These are phyloP conservation scores for Psix sp. DNA, from an alignment of 1,140 invertebrate genomes.

Conservation along the genomic window DNA sequence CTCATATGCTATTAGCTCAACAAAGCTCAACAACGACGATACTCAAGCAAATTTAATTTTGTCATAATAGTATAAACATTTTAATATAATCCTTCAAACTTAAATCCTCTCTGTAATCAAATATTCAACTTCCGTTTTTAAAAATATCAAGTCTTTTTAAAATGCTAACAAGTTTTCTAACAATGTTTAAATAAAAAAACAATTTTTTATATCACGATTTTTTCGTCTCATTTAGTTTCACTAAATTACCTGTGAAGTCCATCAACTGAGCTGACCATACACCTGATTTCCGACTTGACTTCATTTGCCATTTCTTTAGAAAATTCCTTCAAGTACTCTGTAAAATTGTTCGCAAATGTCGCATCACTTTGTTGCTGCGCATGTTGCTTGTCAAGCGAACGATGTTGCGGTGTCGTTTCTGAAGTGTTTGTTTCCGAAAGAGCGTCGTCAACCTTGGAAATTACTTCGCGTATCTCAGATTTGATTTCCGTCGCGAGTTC, in stretches of 20 bases:
- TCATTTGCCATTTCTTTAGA: slow-evolving; percentile 87
- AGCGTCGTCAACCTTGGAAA: slow-evolving; percentile 86
- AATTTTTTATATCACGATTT: no score
- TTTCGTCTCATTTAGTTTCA: no score
- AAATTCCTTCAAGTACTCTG: slow-evolving; percentile 85
- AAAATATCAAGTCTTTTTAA: no score
- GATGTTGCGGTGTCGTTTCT: slow-evolving; percentile 70
- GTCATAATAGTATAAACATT: no score
- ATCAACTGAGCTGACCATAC: slow-evolving; percentile 83
- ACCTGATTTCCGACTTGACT: slow-evolving; percentile 85
- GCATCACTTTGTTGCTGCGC: slow-evolving; percentile 78
- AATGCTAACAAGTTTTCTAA: no score
- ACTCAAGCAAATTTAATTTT: no score
- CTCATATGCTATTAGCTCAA: no score
- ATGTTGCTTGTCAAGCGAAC: slow-evolving; percentile 59
- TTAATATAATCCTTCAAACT: no score
- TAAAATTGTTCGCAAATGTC: slow-evolving; percentile 84
- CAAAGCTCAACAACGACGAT: no score
- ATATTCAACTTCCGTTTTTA: no score
- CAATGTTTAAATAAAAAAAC: no score
- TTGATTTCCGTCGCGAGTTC: slow-evolving; percentile 88
- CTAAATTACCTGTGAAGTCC: slow-evolving; percentile 78
- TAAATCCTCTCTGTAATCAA: no score
- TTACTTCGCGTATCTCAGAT: slow-evolving; percentile 87
- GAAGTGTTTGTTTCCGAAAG: slow-evolving; percentile 80